Base-by-base conservation (phyloP, 2,888 invertebrate genomes). In the Acanthacorydalis orientalis region DNA sequence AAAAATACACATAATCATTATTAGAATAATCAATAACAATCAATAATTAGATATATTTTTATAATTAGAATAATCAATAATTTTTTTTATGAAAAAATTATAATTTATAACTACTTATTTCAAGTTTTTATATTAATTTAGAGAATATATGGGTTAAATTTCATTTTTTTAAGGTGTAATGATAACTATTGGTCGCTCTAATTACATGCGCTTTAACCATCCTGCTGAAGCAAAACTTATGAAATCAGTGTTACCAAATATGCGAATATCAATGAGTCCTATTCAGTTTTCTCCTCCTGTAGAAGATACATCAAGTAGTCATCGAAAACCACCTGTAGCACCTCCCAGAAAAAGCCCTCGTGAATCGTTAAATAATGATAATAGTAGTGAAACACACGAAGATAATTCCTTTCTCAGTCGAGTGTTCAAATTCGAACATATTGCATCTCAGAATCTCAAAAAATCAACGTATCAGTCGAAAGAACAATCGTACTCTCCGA, bases 121-220 rank as follows among this genome's bases (percentile, higher is more conserved):
- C n/a, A n/a, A n/a, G n/a, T n/a, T n/a, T n/a, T n/a, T n/a, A n/a
- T n/a, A n/a, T n/a, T n/a, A n/a, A n/a, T n/a, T n/a, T n/a, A n/a
- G n/a, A n/a, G n/a, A n/a, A n/a, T n/a, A n/a, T n/a, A n/a, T n/a
- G n/a, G n/a, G n/a, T n/a, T n/a, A 2, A 31, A 46, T 49, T 16
- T 15, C 11, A 48, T 50, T 48, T 43, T 50, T 67, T 68, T 1
- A 72, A 88, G 88, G 88, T 58, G 88, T 87, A 61, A 91, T 90
- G 86, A 69, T 92, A 53, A 89, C 88, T 46, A 81, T 93, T 56
- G 92, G 92, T 31, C 77, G 89, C 44, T 88, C 91, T 46, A 90
- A 88, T 66, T 89, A 88, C 68, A 79, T 92, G 65, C 81, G 92
- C 39, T 92, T 90, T 72, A 91, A 92, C 67, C 87, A 91, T 64